phyloP scores from a whole-genome alignment of 2,888 invertebrate species.

The Cryptocheilus praepositus region DNA sequence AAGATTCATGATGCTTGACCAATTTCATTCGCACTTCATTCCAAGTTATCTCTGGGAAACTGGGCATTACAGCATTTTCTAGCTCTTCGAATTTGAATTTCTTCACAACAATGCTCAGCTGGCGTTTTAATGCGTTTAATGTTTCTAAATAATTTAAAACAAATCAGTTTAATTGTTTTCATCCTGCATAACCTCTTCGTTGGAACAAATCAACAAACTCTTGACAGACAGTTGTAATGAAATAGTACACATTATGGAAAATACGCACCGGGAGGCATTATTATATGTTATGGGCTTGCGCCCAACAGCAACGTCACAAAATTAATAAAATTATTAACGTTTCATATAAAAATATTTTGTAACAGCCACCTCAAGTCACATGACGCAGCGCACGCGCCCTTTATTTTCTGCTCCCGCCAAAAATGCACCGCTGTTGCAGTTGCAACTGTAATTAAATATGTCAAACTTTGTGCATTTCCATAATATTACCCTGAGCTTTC shows the following conservation, averaged over 20 bases:
- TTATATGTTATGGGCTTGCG: background rate
- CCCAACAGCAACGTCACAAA: no score
- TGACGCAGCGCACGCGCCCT: no score
- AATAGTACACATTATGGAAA: background rate
- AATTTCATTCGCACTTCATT: slow-evolving; percentile 48
- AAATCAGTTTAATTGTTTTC: background rate
- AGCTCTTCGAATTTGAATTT: slow-evolving; percentile 67
- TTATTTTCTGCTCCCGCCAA: no score
- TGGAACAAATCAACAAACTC: background rate
- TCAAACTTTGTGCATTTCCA: no score
- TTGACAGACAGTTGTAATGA: background rate
- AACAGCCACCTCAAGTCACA: no score
- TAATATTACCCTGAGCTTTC: no score
- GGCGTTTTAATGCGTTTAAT: slow-evolving; percentile 21
- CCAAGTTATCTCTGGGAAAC: slow-evolving; percentile 67
- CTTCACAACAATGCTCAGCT: slow-evolving; percentile 48
- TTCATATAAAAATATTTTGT: no score
- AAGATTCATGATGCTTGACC: slow-evolving; percentile 54
- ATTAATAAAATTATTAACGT: no score
- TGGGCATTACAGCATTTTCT: slow-evolving; percentile 57
- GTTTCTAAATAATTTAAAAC: slow-evolving; percentile 18
- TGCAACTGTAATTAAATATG: no score
- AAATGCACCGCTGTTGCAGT: no score
- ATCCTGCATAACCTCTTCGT: background rate
- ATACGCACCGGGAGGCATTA: background rate